Conservation (phyloP, 2,888 invertebrate genomes). For the Mimas tiliae region DNA sequence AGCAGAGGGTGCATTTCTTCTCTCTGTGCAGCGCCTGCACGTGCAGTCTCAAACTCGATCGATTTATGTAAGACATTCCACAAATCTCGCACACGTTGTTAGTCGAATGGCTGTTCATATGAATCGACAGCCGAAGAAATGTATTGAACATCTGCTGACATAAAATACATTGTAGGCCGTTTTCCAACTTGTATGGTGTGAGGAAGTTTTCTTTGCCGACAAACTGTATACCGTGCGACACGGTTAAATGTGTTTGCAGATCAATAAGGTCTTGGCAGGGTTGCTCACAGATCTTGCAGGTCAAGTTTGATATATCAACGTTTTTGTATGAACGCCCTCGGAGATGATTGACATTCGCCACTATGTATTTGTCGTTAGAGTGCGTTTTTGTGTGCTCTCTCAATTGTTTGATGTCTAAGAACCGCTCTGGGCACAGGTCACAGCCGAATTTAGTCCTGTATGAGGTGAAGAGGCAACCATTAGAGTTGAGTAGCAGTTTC, state of each 20-base stretch:
- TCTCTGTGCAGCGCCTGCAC: constrained; percentile 48
- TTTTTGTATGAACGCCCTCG: constrained; percentile 51
- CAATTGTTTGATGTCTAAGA: constrained; percentile 47
- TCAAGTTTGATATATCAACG: constrained; percentile 57
- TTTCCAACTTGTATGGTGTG: constrained; percentile 52
- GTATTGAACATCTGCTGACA: constrained; percentile 51
- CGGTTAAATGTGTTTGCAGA: constrained; percentile 50
- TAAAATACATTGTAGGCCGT: constrained; percentile 47
- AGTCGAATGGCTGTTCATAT: constrained; percentile 58
- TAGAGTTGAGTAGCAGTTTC: constrained; percentile 59
- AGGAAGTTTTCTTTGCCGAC: constrained; percentile 46
- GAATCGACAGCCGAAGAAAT: constrained; percentile 49
- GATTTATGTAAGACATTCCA: constrained; percentile 53
- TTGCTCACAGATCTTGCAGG: constrained; percentile 51
- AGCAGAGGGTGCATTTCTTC: constrained; percentile 53
- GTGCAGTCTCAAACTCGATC: constrained; percentile 52
- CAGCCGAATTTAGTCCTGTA: constrained; percentile 57
- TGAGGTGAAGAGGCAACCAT: constrained; percentile 59
- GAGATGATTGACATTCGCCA: constrained; percentile 42
- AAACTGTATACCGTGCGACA: constrained; percentile 47
- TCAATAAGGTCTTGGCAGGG: constrained; percentile 41
- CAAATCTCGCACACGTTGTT: constrained; percentile 60
- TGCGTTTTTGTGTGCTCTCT: constrained; percentile 50
- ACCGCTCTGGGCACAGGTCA: constrained; percentile 51
- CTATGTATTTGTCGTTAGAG: constrained; percentile 40